phyloP scores from a whole-genome alignment of 92 coral and sea anemone genomes.

The Siderastrea siderea region DNA sequence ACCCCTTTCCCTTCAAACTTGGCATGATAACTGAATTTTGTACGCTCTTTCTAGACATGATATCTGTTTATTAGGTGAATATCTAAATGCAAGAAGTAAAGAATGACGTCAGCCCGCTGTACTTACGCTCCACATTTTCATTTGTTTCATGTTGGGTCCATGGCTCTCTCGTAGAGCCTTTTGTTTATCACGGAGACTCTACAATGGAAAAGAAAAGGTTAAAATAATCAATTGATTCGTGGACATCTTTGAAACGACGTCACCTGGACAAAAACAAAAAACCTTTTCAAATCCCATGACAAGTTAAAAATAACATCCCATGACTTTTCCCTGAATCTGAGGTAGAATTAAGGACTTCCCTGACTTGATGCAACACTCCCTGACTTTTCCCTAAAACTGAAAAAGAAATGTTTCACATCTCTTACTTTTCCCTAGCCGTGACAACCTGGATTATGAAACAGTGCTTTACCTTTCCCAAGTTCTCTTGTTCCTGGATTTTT shows the following conservation, averaged over 20 bases:
- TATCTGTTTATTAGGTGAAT: not conserved
- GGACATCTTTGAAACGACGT: no score
- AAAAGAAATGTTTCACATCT: not conserved
- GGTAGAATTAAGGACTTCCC: no score
- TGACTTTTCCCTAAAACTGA: no score
- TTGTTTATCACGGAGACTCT: conserved; percentile 97
- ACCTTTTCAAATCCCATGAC: no score
- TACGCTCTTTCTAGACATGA: no score
- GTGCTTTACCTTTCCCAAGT: conserved; percentile 90
- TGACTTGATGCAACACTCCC: no score
- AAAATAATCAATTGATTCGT: no score
- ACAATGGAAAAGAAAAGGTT: conserved; percentile 5
- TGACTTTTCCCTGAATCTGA: no score
- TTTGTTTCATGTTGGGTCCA: conserved; percentile 97
- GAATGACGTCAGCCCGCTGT: not conserved
- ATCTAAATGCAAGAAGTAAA: not conserved
- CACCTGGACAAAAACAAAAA: no score
- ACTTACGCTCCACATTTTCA: conserved; percentile 99
- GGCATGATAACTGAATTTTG: no score
- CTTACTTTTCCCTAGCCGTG: not conserved
- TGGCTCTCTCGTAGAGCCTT: conserved; percentile 96
- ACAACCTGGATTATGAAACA: not conserved
- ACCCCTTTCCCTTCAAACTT: no score
- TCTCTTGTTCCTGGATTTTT: conserved; percentile 98
- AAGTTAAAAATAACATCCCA: no score